A percentile compares a stretch with the other conserved stretches of the same genome.
Evolutionary conservation across 2,113 vertebrate species (phyloP).

Genomic region (Hippocampus zosterae): DNA sequence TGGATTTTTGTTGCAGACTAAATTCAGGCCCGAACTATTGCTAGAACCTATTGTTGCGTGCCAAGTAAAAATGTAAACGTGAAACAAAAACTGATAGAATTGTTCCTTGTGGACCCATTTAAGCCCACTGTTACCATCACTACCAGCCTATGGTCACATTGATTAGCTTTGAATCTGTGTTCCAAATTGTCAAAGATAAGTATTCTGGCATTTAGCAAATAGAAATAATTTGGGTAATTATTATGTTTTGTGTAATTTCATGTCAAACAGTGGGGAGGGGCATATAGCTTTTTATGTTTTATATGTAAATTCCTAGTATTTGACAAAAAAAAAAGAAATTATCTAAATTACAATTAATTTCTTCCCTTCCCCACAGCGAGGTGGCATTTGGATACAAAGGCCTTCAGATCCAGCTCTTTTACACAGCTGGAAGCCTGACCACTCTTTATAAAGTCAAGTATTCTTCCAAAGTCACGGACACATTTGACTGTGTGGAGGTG

Average conservation of each 20-base stretch:
- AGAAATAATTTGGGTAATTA: too few species aligned
- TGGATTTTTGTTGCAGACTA: background rate
- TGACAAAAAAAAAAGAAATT: background rate
- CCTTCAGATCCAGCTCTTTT: slow-evolving; percentile 92
- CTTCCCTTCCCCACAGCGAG: slow-evolving; percentile 74
- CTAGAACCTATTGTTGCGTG: background rate
- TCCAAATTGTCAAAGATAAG: too few species aligned
- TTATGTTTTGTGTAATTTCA: too few species aligned
- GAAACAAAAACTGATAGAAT: background rate
- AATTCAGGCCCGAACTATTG: background rate
- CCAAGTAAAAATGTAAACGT: background rate
- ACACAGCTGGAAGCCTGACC: slow-evolving; percentile 88
- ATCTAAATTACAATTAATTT: background rate
- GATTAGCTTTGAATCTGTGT: too few species aligned
- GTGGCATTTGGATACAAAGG: slow-evolving; percentile 98
- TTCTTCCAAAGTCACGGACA: slow-evolving; percentile 87
- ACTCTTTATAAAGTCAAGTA: slow-evolving; percentile 93
- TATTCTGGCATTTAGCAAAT: too few species aligned
- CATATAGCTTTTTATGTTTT: too few species aligned
- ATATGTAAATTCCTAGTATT: too few species aligned
- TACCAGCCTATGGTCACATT: too few species aligned
- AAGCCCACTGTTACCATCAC: too few species aligned
- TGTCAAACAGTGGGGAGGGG: too few species aligned
- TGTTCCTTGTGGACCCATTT: too few species aligned
- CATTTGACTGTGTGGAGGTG: slow-evolving; percentile 95